Percentiles rank a stretch among this genome's conserved stretches.
phyloP scores from a whole-genome alignment of 2,888 invertebrate species.

The Eucera pruinosa region DNA sequence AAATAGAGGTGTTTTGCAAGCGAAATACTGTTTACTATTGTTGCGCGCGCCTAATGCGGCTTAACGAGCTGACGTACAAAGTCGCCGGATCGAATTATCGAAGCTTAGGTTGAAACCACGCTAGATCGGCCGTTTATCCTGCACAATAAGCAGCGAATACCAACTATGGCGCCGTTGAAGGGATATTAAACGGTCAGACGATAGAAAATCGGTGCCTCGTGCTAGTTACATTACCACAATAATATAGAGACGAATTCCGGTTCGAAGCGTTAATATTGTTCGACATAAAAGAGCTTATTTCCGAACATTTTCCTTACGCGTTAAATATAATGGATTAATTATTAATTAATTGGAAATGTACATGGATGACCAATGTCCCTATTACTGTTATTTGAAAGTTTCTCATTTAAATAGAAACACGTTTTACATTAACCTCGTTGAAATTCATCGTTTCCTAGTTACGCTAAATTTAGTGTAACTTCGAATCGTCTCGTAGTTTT shows the following conservation, averaged over 20 bases:
- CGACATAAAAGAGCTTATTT: too few relatives aligned
- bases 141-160: slow-evolving; percentile 47
- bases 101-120: slow-evolving; percentile 54
- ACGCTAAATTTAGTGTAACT: too few relatives aligned
- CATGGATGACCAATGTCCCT: too few relatives aligned
- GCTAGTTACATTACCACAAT: slow-evolving; percentile 35
- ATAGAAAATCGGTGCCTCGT: slow-evolving; percentile 55
- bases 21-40: slow-evolving; percentile 19
- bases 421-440: too few relatives aligned
- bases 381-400: too few relatives aligned
- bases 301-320: too few relatives aligned
- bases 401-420: too few relatives aligned
- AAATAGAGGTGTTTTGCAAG: slow-evolving; percentile 17
- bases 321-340: too few relatives aligned
- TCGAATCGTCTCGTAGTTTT: too few relatives aligned
- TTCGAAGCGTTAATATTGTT: too few relatives aligned
- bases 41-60: slow-evolving; percentile 31
- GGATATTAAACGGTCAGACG: slow-evolving; percentile 43
- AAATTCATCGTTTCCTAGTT: too few relatives aligned
- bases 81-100: slow-evolving; percentile 58
- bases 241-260: slow-evolving; percentile 4
- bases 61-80: slow-evolving; percentile 59
- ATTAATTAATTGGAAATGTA: too few relatives aligned
- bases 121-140: slow-evolving; percentile 42
- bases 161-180: slow-evolving; percentile 44